These are phyloP conservation scores for Ostrea edulis DNA, from an alignment of 1,140 invertebrate species.

Conservation along the genomic window DNA sequence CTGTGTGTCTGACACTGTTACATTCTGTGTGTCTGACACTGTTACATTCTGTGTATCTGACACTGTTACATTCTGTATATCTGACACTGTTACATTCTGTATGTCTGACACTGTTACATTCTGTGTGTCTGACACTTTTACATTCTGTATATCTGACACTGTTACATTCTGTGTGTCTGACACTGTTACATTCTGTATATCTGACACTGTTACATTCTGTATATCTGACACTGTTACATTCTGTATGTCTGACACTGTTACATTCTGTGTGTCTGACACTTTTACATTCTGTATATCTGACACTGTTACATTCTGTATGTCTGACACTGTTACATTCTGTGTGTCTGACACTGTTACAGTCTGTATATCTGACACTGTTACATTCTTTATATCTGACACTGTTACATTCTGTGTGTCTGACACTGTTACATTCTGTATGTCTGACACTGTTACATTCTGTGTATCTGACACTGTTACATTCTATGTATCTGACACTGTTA, in stretches of 20 bases:
- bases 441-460: not conserved
- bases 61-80: constrained; percentile 43
- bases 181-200: constrained; percentile 43
- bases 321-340: not conserved
- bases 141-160: constrained; percentile 44
- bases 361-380: constrained; percentile 42
- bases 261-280: constrained; percentile 43
- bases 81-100: not conserved
- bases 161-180: constrained; percentile 39
- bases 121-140: constrained; percentile 42
- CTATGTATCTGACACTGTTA: not conserved
- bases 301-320: constrained; percentile 43
- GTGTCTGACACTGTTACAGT: constrained; percentile 38
- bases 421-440: constrained; percentile 43
- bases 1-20: constrained; percentile 42
- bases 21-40: constrained; percentile 43
- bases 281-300: constrained; percentile 38
- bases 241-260: constrained; percentile 42
- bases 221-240: constrained; percentile 39
- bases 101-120: constrained; percentile 39
- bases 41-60: constrained; percentile 39
- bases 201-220: not conserved
- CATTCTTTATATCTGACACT: constrained; percentile 44
- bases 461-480: constrained; percentile 39
- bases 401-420: constrained; percentile 39